Conservation (phyloP, 2,113 vertebrate genomes). For the Callopanchax toddi region DNA sequence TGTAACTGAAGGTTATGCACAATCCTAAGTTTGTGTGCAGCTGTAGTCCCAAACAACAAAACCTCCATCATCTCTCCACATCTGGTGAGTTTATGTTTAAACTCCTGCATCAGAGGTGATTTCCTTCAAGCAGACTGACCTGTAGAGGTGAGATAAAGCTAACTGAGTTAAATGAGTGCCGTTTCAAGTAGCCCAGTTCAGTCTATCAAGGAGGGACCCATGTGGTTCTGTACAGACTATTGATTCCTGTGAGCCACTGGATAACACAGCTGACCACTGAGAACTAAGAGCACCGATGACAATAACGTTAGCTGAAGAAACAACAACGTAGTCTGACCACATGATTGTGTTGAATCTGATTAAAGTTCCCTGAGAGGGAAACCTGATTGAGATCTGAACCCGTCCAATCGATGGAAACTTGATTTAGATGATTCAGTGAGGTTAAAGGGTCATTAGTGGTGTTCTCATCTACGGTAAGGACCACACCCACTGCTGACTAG, state of each 20-base stretch:
- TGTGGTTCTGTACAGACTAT: not conserved
- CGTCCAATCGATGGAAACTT: no score
- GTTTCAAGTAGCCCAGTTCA: not conserved
- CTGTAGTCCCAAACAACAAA: no score
- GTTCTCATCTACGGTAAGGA: no score
- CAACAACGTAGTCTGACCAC: not conserved
- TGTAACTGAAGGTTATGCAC: no score
- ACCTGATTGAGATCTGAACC: not conserved
- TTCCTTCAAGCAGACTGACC: not conserved
- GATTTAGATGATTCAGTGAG: no score
- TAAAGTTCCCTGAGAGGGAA: not conserved
- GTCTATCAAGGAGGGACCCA: slow-evolving; percentile 1
- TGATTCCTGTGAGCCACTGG: slow-evolving; percentile 7
- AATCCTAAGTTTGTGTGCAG: no score
- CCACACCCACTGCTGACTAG: no score
- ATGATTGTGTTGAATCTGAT: no score
- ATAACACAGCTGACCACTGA: not conserved
- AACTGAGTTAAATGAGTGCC: not conserved
- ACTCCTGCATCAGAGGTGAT: no score
- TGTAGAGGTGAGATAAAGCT: not conserved
- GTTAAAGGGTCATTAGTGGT: no score
- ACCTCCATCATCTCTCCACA: no score
- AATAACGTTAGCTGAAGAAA: not conserved
- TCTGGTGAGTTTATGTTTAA: no score
- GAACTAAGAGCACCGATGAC: not conserved